Base-by-base conservation (phyloP, 2,797 vertebrate species). In the Anguilla pacifica region DNA sequence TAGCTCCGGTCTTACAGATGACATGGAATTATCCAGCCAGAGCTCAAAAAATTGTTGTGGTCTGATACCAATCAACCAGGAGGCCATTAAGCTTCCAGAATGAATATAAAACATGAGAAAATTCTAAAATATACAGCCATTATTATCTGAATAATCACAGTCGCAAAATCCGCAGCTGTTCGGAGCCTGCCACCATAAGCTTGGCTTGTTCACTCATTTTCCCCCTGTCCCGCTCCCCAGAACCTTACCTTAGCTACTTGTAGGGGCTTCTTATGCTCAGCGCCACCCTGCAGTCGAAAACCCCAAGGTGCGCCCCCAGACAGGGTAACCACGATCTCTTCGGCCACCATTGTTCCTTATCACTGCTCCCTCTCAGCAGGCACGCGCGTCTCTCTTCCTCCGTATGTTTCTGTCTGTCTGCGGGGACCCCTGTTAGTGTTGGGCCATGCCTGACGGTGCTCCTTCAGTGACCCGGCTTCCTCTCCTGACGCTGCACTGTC, bases 261-360 rank as follows among this genome's bases (percentile, higher is more conserved):
- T 84, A 99, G 97, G 51, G 98, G 97, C 94, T 96, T 98, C 95
- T 96, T 97, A 92, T 98, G 97, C 90, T 99, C 98, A 89, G 96
- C 94, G 9, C 99, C 99, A 92, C 98, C 99, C 89, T 99, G 98
- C 83, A 99, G 97, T 92, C 99, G 97, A 94, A 99, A 99, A 87
- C 99, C 98, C 99, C 99, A 99, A 17, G 99, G 99, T 1, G 97
- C 97, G 91, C 98, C 98, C 93, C 98, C 99, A 43, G 97, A 97
- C 89, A 99, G 94, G 86, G 97, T 97, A 91, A 99, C 96, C 90
- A 97, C 95, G 89, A 98, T 96, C 94, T 98, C 97, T 94, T 98
- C 97, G 88, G 96, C 96, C 94, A 98, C 98, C 98, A 99, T 99
- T 88, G 89, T 91, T 92, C 55, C 88, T 2, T 87, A 89, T 89